These are phyloP conservation scores for Ochlodes sylvanus DNA, from an alignment of 2,888 invertebrate genomes.

Conservation along the genomic window DNA sequence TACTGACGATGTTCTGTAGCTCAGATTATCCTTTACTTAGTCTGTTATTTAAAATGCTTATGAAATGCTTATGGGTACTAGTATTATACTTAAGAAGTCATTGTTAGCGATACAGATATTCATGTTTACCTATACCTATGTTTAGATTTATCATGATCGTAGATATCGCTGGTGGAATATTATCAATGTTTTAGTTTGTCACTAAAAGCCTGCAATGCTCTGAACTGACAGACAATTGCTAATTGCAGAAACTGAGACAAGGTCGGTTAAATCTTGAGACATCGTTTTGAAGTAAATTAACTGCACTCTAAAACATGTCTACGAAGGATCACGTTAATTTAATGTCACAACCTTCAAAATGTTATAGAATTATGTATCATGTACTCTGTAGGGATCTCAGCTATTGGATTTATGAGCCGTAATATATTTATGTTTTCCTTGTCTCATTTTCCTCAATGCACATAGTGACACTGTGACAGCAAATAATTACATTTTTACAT, in stretches of 20 bases:
- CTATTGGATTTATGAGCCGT: not conserved
- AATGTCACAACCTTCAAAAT: not conserved
- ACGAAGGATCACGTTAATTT: not conserved
- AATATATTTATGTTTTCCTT: conserved; percentile 3
- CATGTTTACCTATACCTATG: conserved; percentile 62
- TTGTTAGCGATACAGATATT: conserved; percentile 54
- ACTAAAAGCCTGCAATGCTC: conserved; percentile 3
- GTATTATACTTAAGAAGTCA: conserved; percentile 40
- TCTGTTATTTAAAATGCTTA: not conserved
- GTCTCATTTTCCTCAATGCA: not conserved
- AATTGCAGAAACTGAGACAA: conserved; percentile 44
- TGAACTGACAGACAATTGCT: conserved; percentile 30
- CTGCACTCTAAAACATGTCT: conserved; percentile 7
- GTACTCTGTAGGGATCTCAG: not conserved
- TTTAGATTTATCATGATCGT: conserved; percentile 11
- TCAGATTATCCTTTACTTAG: not conserved
- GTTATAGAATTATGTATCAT: not conserved
- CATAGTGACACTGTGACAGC: not conserved
- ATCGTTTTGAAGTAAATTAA: conserved; percentile 35
- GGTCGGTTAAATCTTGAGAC: conserved; percentile 38
- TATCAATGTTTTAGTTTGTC: conserved; percentile 6
- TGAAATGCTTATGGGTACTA: not conserved
- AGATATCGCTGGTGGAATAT: conserved; percentile 11
- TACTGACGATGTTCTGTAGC: not conserved
- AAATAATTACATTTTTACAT: not conserved